Evolutionary conservation across 2,797 vertebrate species (phyloP), one percentile per base, ranked within the genome.

Genomic region (Arnoldichthys spilopterus): DNA sequence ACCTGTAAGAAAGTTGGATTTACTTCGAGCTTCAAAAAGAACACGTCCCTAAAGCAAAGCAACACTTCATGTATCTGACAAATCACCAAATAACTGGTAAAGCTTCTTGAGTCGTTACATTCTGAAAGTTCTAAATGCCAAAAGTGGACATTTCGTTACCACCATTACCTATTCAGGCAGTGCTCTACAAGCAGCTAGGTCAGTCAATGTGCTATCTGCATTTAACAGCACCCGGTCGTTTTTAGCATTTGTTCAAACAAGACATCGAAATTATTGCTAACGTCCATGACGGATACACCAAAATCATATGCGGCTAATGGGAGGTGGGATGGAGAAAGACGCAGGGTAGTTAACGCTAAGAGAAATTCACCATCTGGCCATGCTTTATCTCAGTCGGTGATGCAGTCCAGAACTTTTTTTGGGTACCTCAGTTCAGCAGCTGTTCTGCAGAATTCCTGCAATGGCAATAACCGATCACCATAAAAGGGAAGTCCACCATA

Each of bases 221-320:
- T 74, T 64, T 28, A 56, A 34, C 24, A 67, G 77, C 61, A 73
- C 51, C 63, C 67, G 32, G 61, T 78, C 43, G 73, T 9, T 22
- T 74, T 9, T 32, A 54, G 40, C 54, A 77, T 6, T 16, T 74
- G n/a, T 32, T 63, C 62, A 74, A 70, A 74, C 40, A 68, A 43
- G 13, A 72, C 9, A 30, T 54, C 30, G 18, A 56, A 56, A 24
- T 62, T 34, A 53, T 34, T 40, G 66, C 54, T 13, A 74, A 64
- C 15, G 20, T 9, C 47, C 56, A 64, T 13, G 18, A 59, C 20
- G 37, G 26, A 18, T 40, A 53, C 45, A 43, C 54, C 6, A 62
- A 24, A 70, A 51, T 40, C 9, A 61, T 32, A 22, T 45, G 28
- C 56, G 56, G 64, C 6, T 2, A 64, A 34, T 9, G 18, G 32